phyloP scores from a whole-genome alignment of 2,113 vertebrate genomes.

The Hirundichthys speculiger region DNA sequence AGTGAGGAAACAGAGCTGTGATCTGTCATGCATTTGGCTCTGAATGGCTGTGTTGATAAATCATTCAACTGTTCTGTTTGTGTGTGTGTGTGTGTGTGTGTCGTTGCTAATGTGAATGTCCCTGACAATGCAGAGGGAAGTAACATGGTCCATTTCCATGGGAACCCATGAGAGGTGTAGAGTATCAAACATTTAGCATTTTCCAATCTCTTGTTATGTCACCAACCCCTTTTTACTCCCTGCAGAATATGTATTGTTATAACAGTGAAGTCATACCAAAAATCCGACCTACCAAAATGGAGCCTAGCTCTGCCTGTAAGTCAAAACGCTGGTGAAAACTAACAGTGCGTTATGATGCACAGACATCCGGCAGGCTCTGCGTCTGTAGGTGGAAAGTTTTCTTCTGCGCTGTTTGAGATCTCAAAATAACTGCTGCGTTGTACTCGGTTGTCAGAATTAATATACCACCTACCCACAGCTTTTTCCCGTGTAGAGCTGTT shows the following conservation, averaged over 20 bases:
- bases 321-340: not conserved
- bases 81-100: slow-evolving; percentile 10
- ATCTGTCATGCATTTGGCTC: slow-evolving; percentile 24
- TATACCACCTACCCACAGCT: slow-evolving; percentile 40
- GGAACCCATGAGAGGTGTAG: slow-evolving; percentile 46
- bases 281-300: no score
- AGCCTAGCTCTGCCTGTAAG: no score
- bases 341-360: slow-evolving; percentile 28
- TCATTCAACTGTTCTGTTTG: slow-evolving; percentile 36
- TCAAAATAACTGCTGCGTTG: slow-evolving; percentile 53
- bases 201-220: slow-evolving; percentile 45
- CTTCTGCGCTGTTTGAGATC: slow-evolving; percentile 32
- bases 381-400: slow-evolving; percentile 51
- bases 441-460: slow-evolving; percentile 46
- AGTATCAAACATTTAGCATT: slow-evolving; percentile 42
- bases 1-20: slow-evolving; percentile 35
- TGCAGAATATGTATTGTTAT: slow-evolving; percentile 29
- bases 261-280: no score
- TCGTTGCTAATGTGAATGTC: slow-evolving; percentile 47
- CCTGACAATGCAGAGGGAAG: slow-evolving; percentile 41
- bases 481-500: slow-evolving; percentile 55
- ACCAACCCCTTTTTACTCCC: slow-evolving; percentile 29
- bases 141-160: slow-evolving; percentile 36
- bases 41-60: slow-evolving; percentile 32
- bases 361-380: slow-evolving; percentile 32